Evolutionary conservation across 2,797 vertebrate species (phyloP).

Genomic region (Vespertilio murinus): DNA sequence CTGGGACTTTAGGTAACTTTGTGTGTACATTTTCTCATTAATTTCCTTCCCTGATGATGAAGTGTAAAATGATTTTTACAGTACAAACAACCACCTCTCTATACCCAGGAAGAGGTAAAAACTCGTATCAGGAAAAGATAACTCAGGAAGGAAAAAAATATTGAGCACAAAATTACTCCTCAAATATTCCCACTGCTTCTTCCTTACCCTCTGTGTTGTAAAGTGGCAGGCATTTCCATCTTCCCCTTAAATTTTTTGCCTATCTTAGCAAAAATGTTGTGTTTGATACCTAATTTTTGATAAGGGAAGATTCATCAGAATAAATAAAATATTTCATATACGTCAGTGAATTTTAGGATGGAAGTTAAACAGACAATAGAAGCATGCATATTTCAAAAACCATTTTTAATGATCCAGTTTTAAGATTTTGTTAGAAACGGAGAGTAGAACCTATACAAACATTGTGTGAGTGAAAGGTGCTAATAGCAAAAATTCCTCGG

Average conservation of each 20-base stretch:
- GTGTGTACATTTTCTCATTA: not conserved
- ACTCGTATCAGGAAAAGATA: not conserved
- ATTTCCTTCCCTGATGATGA: conserved; percentile 4
- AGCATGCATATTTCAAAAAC: conserved; percentile 3
- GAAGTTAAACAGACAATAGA: conserved; percentile 17
- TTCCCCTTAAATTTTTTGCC: conserved; percentile 32
- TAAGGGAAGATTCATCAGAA: conserved; percentile 46
- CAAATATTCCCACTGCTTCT: not conserved
- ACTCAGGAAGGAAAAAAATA: conserved; percentile 47
- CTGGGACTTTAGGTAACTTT: not conserved
- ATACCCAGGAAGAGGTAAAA: not conserved
- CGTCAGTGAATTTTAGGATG: not conserved
- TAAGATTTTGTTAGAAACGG: conserved; percentile 50
- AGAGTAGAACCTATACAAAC: conserved; percentile 39
- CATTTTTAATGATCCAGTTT: conserved; percentile 52
- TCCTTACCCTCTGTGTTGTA: conserved; percentile 19
- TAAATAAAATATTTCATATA: conserved; percentile 36
- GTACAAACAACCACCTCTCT: not conserved
- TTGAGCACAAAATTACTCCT: not conserved
- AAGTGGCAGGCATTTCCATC: conserved; percentile 8
- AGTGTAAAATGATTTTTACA: not conserved
- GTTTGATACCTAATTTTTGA: conserved; percentile 52
- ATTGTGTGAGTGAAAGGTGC: conserved; percentile 18
- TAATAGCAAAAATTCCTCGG: conserved; percentile 56
- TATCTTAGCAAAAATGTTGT: conserved; percentile 49